Percentiles rank a stretch among this genome's conserved stretches.
phyloP scores from a whole-genome alignment of 2,888 invertebrate species.

The Theristus sp. region DNA sequence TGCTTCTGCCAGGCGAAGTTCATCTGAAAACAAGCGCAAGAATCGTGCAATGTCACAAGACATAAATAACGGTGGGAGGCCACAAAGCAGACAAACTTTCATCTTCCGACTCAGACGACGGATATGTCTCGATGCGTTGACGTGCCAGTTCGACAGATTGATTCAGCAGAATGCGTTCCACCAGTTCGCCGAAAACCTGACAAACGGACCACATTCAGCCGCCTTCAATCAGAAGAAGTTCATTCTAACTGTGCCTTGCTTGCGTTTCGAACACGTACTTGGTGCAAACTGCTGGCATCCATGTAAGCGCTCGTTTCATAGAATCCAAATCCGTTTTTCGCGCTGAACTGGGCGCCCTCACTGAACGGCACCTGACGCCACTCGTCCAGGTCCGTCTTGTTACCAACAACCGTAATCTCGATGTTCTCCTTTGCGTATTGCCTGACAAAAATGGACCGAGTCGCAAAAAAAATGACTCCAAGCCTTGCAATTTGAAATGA shows the following conservation, averaged over 20 bases:
- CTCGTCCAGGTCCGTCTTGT: constrained; percentile 8
- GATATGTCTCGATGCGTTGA: constrained; percentile 2
- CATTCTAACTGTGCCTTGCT: too few relatives aligned
- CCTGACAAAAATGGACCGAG: background rate
- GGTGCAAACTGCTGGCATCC: background rate
- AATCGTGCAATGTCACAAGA: too few relatives aligned
- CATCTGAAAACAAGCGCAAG: too few relatives aligned
- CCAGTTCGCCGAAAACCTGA: constrained; percentile 5
- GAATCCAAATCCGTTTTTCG: constrained; percentile 1
- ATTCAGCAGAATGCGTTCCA: constrained; percentile 4
- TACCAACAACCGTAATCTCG: constrained; percentile 6
- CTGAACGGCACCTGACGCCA: constrained; percentile 1
- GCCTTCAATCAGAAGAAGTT: too few relatives aligned
- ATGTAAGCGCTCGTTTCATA: constrained; percentile 7
- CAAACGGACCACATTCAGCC: background rate
- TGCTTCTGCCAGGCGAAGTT: too few relatives aligned
- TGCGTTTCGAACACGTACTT: background rate
- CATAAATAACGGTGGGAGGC: too few relatives aligned
- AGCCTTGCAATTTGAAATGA: too few relatives aligned
- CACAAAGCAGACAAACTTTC: constrained; percentile 1
- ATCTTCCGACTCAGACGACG: constrained; percentile 6
- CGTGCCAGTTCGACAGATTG: constrained; percentile 4
- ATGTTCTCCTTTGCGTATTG: constrained; percentile 2
- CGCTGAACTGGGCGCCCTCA: constrained; percentile 3
- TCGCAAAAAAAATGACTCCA: background rate